Evolutionary conservation across 1,140 invertebrate genomes (phyloP).

Genomic region (Danaus melanippus): DNA sequence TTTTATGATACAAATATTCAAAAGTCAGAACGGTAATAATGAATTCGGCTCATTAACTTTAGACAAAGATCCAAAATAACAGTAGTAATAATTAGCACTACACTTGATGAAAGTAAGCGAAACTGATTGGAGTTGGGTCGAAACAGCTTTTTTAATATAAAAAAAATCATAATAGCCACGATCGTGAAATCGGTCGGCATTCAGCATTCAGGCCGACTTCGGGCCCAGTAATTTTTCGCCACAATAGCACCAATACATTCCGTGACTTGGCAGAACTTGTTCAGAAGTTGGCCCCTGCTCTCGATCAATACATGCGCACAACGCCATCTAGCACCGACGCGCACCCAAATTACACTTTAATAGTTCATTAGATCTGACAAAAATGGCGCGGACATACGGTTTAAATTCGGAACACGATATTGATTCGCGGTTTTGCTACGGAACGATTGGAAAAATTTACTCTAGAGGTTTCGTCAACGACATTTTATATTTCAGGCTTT

Average conservation of each 20-base stretch:
- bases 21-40: no score
- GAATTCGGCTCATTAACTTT: no score
- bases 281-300: conserved; percentile 47
- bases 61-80: no score
- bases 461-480: background rate
- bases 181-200: no score
- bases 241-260: conserved; percentile 67
- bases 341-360: conserved; percentile 70
- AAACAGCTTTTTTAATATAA: no score
- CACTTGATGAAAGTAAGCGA: no score
- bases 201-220: no score
- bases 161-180: no score
- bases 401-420: conserved; percentile 66
- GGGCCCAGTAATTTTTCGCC: conserved; percentile 50
- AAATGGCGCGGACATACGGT: conserved; percentile 66
- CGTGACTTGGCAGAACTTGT: conserved; percentile 67
- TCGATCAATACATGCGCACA: conserved; percentile 68
- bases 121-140: no score
- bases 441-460: conserved; percentile 19
- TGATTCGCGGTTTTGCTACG: conserved; percentile 42
- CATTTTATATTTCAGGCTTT: background rate
- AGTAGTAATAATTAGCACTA: no score
- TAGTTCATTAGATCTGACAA: conserved; percentile 69
- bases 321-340: conserved; percentile 62
- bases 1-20: no score